These are phyloP conservation scores for Chymomyza costata DNA, from an alignment of 1,140 invertebrate genomes.

Conservation along the genomic window DNA sequence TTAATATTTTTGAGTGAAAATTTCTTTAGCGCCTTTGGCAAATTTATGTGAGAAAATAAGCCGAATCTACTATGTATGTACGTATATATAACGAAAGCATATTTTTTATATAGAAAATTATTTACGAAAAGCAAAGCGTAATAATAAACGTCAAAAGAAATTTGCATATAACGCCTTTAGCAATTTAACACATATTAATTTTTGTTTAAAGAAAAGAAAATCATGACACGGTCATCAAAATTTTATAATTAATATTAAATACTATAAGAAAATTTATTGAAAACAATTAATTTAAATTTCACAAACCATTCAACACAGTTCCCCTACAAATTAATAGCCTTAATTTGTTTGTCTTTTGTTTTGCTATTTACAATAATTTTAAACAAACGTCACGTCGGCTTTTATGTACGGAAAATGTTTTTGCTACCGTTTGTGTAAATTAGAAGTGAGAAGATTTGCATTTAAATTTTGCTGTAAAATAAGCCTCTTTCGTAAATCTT, in stretches of 20 bases:
- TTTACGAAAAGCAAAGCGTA: slow-evolving; percentile 52
- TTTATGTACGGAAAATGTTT: too few relatives aligned
- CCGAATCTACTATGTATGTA: too few relatives aligned
- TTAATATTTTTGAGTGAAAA: slow-evolving; percentile 68
- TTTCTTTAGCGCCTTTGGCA: slow-evolving; percentile 57
- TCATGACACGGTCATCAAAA: slow-evolving; percentile 26
- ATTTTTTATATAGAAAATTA: slow-evolving; percentile 71
- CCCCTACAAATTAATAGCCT: slow-evolving; percentile 51
- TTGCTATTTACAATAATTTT: slow-evolving; percentile 32
- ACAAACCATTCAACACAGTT: too few relatives aligned
- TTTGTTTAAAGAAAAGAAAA: slow-evolving; percentile 14
- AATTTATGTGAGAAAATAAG: slow-evolving; percentile 70
- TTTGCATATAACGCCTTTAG: slow-evolving; percentile 60
- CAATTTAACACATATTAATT: slow-evolving; percentile 36
- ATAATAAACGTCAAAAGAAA: slow-evolving; percentile 39
- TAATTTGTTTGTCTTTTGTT: slow-evolving; percentile 21
- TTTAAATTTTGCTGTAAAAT: too few relatives aligned
- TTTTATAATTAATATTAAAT: slow-evolving; percentile 63
- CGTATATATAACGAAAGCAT: slow-evolving; percentile 19
- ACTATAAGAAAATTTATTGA: slow-evolving; percentile 46
- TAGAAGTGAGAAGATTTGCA: too few relatives aligned
- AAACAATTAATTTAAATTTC: slow-evolving; percentile 55
- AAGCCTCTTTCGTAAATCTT: too few relatives aligned
- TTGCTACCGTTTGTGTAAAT: too few relatives aligned
- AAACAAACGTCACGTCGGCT: too few relatives aligned